phyloP scores from a whole-genome alignment of 2,797 vertebrate species.

The Coregonus ussuriensis region DNA sequence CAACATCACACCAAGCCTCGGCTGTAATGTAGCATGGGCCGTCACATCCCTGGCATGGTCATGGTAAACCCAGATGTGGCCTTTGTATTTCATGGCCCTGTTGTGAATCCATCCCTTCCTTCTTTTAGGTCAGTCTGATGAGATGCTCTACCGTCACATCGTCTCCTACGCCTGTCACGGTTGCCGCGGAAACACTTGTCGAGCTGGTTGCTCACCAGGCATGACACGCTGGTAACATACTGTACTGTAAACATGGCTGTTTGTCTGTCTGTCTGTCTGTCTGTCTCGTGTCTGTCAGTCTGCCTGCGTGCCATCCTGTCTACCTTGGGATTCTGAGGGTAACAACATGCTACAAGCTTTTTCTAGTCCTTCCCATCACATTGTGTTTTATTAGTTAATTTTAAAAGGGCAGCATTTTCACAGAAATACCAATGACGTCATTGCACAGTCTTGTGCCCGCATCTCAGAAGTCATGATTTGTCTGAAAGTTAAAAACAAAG shows the following conservation, averaged over 20 bases:
- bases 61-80: background rate
- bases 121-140: constrained; percentile 15
- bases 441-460: background rate
- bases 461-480: background rate
- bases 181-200: constrained; percentile 8
- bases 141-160: constrained; percentile 27
- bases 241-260: background rate
- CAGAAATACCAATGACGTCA: background rate
- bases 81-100: background rate
- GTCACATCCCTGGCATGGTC: background rate
- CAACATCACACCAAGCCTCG: too few relatives aligned
- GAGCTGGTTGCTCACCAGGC: constrained; percentile 19
- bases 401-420: background rate
- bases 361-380: too few relatives aligned
- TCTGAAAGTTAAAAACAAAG: background rate
- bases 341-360: background rate
- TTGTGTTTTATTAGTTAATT: too few relatives aligned
- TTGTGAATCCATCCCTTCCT: background rate
- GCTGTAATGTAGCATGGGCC: background rate
- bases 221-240: constrained; percentile 30
- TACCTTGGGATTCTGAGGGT: background rate
- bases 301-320: too few relatives aligned
- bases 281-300: background rate
- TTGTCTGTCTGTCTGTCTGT: constrained; percentile 10
- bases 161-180: constrained; percentile 15